Conservation (phyloP, 2,797 vertebrate genomes). For the Chaetodon trifasciatus region DNA sequence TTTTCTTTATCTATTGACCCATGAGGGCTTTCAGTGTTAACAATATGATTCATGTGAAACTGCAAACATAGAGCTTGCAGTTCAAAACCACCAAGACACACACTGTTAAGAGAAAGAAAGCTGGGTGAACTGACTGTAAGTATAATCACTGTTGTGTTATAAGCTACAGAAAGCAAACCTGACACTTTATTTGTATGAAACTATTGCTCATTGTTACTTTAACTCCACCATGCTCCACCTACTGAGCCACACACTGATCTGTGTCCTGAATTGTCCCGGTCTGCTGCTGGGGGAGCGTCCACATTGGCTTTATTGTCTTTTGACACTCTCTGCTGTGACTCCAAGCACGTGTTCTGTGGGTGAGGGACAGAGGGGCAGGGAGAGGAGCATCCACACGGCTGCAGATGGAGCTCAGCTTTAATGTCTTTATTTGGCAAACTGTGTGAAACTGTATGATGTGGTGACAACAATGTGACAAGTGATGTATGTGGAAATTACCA, state of each 20-base stretch:
- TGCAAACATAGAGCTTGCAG: background rate
- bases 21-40: background rate
- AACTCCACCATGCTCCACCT: slow-evolving; percentile 19
- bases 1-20: background rate
- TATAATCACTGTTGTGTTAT: background rate
- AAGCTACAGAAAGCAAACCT: background rate
- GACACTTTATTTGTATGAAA: background rate
- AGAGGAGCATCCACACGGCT: background rate
- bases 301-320: slow-evolving; percentile 74
- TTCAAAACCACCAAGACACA: background rate
- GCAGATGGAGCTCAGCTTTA: background rate
- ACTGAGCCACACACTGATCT: slow-evolving; percentile 16
- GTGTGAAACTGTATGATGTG: background rate
- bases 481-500: slow-evolving; percentile 26
- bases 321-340: slow-evolving; percentile 35
- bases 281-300: slow-evolving; percentile 6
- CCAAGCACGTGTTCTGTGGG: slow-evolving; percentile 56
- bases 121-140: background rate
- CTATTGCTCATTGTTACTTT: background rate
- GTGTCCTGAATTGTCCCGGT: slow-evolving; percentile 58
- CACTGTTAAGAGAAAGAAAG: background rate
- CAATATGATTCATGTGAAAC: background rate
- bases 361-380: slow-evolving; percentile 21
- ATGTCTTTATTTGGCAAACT: slow-evolving; percentile 9
- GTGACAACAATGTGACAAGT: background rate